Conservation (phyloP, 2,113 vertebrate species). For the Serranochromis macrocephalus region DNA sequence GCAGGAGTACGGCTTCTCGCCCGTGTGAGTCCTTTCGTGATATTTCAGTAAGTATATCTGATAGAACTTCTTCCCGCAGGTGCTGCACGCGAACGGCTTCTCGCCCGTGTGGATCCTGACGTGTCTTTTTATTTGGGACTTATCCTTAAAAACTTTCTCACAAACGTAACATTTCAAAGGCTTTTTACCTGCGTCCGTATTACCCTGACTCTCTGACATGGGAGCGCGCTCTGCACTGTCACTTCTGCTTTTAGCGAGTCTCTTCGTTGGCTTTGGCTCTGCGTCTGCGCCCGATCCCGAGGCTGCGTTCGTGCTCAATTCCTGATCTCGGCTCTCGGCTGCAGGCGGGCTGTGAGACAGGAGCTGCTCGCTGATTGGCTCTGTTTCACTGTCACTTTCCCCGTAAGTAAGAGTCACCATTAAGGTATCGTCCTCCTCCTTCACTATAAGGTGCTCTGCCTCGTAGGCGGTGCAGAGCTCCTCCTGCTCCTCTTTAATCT, state of each 20-base stretch:
- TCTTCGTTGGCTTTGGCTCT: neutral
- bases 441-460: neutral
- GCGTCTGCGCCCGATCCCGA: neutral
- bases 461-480: neutral
- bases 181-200: neutral
- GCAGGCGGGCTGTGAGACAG: neutral
- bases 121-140: neutral
- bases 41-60: neutral
- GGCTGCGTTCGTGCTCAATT: rapidly evolving
- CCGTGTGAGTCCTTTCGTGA: neutral
- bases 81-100: neutral
- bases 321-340: neutral
- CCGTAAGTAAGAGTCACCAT: neutral
- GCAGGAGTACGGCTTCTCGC: neutral
- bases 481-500: neutral
- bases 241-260: neutral
- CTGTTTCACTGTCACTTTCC: neutral
- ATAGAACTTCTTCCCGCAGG: neutral
- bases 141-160: neutral
- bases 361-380: neutral
- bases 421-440: neutral
- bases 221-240: neutral
- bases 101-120: neutral
- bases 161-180: neutral
- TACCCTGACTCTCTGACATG: neutral